These are phyloP conservation scores for Diplolepis rosae DNA, from an alignment of 2,888 invertebrate genomes.

Conservation along the genomic window DNA sequence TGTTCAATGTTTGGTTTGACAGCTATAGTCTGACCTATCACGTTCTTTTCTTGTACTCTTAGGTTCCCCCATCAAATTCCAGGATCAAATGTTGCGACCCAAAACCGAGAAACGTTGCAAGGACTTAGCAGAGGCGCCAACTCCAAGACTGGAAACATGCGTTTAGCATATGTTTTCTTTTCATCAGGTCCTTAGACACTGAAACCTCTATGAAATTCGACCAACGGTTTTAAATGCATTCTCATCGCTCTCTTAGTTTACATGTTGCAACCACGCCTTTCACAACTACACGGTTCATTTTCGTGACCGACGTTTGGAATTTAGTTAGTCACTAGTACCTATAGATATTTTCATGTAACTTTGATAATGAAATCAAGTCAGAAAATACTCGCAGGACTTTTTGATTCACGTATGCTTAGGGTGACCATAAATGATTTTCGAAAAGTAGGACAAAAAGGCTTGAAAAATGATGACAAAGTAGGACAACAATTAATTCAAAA, in stretches of 20 bases:
- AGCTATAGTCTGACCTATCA: slow-evolving; percentile 37
- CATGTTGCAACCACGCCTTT: slow-evolving; percentile 29
- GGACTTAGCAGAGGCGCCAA: background rate
- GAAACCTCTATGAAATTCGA: slow-evolving; percentile 1
- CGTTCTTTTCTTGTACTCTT: slow-evolving; percentile 30
- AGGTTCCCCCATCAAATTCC: slow-evolving; percentile 9
- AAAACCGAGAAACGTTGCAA: slow-evolving; percentile 15
- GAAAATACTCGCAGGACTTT: no score
- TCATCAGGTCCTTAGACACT: background rate
- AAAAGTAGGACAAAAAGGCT: no score
- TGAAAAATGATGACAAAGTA: no score
- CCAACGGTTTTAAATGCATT: slow-evolving; percentile 8
- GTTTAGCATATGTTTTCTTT: slow-evolving; percentile 25
- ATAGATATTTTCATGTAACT: no score
- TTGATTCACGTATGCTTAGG: no score
- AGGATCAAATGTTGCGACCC: slow-evolving; percentile 35
- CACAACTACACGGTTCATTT: slow-evolving; percentile 6
- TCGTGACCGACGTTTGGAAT: slow-evolving; percentile 10
- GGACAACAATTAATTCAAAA: no score
- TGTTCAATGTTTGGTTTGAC: slow-evolving; percentile 46
- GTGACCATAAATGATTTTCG: no score
- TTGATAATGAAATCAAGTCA: no score
- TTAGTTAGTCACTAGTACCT: no score
- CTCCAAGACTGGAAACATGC: slow-evolving; percentile 14
- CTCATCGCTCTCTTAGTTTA: slow-evolving; percentile 5